Base-by-base conservation (phyloP, 2,113 vertebrate genomes). In the Cairina moschata region DNA sequence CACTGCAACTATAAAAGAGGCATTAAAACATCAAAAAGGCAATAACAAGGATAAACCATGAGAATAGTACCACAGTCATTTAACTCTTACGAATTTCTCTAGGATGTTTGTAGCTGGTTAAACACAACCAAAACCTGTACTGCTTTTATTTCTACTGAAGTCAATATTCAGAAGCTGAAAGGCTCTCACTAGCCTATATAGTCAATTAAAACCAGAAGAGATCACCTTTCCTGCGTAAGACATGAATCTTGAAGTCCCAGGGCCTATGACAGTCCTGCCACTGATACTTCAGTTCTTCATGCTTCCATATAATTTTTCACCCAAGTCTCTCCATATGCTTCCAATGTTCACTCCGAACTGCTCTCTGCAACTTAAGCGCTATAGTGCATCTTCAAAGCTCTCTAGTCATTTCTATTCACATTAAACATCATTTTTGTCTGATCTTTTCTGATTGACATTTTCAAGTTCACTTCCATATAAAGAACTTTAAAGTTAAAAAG, bases 201-300 rank as follows among this genome's bases (percentile, higher is more conserved):
- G 29, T n/a, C 8, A 84, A 29, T 13, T 38, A 89, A 82, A 72
- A 60, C 6, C 26, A 83, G 29, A 91, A 28, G 0, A 83, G 11
- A 62, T 34, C 46, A 69, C 17, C 31, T 40, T 87, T 93, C 50
- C 46, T 82, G 26, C 5, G 9, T 20, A 48, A 82, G 54, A 34
- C 20, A 69, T 16, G 68, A 69, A 48, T 11, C 17, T 20, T 60
- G 26, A 80, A 56, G 56, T 40, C 6, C 25, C 7, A 50, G 48
- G 13, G 26, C 16, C 5, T 60, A 42, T 2, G 5, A 38, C 8
- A n/a, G 13, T 20, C 58, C 59, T 56, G 48, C 3, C 31, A 23
- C 31, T 0, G 0, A 34, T 1, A 15, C 17, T 76, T 67, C 28
- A 59, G 4, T 50, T 68, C 44, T 44, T 8, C 21, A 23, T 3